A percentile compares a stretch with the other conserved stretches of the same genome.
Evolutionary conservation across 2,113 vertebrate genomes (phyloP).

Genomic region (Clinocottus analis): DNA sequence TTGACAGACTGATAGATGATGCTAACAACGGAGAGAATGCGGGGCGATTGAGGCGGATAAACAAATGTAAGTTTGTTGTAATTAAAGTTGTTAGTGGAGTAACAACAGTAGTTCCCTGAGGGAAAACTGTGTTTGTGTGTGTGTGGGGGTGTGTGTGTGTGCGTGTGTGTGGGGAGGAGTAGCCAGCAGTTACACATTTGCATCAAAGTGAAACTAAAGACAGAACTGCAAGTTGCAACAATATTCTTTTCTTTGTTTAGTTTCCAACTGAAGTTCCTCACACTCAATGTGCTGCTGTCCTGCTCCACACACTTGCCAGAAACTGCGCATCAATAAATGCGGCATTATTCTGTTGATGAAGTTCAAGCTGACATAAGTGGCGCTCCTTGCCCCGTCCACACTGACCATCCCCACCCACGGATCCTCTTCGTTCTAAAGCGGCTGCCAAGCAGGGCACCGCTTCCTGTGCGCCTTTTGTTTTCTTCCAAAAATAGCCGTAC

Average conservation of each 20-base stretch:
- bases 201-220: too few species aligned
- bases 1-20: slow-evolving; percentile 26
- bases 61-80: slow-evolving; percentile 13
- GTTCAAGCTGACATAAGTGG: background rate
- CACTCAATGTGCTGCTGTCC: background rate
- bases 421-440: background rate
- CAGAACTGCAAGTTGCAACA: background rate
- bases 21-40: slow-evolving; percentile 25
- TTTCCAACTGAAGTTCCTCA: background rate
- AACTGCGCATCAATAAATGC: background rate
- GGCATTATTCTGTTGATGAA: background rate
- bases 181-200: too few species aligned
- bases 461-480: slow-evolving; percentile 1
- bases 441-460: background rate
- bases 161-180: background rate
- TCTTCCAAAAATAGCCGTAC: background rate
- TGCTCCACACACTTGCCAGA: background rate
- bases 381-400: slow-evolving; percentile 1
- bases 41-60: background rate
- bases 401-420: background rate
- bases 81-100: slow-evolving; percentile 22
- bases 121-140: background rate
- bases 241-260: background rate
- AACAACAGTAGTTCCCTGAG: background rate
- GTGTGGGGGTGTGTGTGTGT: slow-evolving; percentile 3